Percentiles rank a stretch among this genome's conserved stretches.
Conservation (phyloP, 2,113 vertebrate genomes). For the Pollachius pollachius region DNA sequence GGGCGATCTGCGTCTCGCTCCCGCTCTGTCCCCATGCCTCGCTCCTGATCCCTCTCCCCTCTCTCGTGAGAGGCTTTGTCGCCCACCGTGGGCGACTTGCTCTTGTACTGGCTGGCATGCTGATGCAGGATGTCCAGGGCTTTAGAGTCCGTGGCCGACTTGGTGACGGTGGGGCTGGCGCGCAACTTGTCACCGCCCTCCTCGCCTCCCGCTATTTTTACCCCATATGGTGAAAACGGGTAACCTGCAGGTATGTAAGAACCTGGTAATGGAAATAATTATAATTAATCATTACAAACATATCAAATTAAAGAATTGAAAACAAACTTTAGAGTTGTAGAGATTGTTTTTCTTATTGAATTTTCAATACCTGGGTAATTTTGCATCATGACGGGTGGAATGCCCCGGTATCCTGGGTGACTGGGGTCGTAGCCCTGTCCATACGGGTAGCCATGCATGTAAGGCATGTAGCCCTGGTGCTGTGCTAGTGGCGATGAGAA, state of each 20-base stretch:
- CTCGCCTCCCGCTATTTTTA: conserved; percentile 84
- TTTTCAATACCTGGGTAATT: conserved; percentile 90
- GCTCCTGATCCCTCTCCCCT: conserved; percentile 64
- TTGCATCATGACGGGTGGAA: conserved; percentile 99
- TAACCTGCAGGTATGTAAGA: conserved; percentile 94
- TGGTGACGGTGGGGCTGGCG: conserved; percentile 90
- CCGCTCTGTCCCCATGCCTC: conserved; percentile 80
- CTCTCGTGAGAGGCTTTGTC: conserved; percentile 84
- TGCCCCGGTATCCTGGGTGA: conserved; percentile 93
- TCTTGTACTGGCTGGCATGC: conserved; percentile 98
- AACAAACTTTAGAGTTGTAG: too few species aligned
- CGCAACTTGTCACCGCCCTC: conserved; percentile 90
- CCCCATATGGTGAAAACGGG: conserved; percentile 92
- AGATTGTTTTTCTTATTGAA: background rate
- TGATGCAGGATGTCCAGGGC: conserved; percentile 97
- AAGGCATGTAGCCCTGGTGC: conserved; percentile 97
- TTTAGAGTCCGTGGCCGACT: conserved; percentile 92
- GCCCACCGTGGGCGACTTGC: conserved; percentile 97
- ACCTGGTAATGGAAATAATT: conserved; percentile 63
- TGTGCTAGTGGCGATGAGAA: conserved; percentile 92
- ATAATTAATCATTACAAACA: conserved; percentile 2
- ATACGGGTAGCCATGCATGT: conserved; percentile 97
- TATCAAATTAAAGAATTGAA: background rate
- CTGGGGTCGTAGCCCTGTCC: conserved; percentile 94
- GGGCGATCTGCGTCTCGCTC: conserved; percentile 85